Evolutionary conservation across 1,140 invertebrate species (phyloP).

Genomic region (Myzus persicae): DNA sequence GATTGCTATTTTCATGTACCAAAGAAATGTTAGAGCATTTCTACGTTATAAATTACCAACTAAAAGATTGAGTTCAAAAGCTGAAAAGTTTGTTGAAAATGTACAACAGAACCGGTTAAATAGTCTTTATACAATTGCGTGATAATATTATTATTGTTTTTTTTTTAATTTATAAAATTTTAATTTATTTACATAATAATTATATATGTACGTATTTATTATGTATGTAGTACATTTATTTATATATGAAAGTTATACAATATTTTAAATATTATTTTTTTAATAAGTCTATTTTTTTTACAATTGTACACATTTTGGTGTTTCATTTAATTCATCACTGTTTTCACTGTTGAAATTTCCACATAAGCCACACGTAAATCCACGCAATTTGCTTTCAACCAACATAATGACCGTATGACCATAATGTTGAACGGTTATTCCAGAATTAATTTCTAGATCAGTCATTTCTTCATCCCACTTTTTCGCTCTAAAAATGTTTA

Average conservation of each 20-base stretch:
- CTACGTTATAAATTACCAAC: neutral
- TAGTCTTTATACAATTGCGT: constrained; percentile 37
- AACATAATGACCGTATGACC: constrained; percentile 62
- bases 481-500: constrained; percentile 46
- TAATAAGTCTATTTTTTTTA: constrained; percentile 37
- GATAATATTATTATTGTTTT: constrained; percentile 47
- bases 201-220: constrained; percentile 42
- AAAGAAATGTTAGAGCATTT: constrained; percentile 65
- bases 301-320: constrained; percentile 48
- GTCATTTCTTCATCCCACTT: constrained; percentile 60
- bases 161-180: constrained; percentile 35
- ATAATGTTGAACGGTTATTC: constrained; percentile 62
- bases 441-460: constrained; percentile 62
- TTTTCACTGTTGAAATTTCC: constrained; percentile 63
- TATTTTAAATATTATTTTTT: constrained; percentile 43
- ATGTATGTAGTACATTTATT: constrained; percentile 14
- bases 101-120: constrained; percentile 55
- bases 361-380: constrained; percentile 63
- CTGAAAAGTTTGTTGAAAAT: constrained; percentile 57
- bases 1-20: constrained; percentile 84
- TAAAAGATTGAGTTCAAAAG: constrained; percentile 40
- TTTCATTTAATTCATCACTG: constrained; percentile 60
- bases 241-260: constrained; percentile 33
- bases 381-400: constrained; percentile 61
- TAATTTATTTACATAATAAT: constrained; percentile 56